Evolutionary conservation across 2,797 vertebrate genomes (phyloP), one percentile per base, ranked within the genome.

Genomic region (Schizothorax lantsangensis): DNA sequence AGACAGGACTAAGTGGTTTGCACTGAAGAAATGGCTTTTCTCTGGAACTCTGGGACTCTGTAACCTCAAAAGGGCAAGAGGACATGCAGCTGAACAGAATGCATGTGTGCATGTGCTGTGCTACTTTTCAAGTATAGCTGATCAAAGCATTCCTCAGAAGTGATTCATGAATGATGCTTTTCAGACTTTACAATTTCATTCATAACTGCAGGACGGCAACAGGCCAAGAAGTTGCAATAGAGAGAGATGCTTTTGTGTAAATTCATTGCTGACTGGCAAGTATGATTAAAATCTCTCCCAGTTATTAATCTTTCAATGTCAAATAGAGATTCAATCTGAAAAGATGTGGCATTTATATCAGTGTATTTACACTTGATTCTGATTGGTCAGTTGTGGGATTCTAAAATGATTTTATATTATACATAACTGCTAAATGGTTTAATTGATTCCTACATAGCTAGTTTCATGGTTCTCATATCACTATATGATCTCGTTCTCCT

Each of bases 1-100:
- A 84, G 59, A 80, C 86, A 64, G 68, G 59, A 74, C 45, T 69
- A 71, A 85, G 49, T 79, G 84, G 47, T 78, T 88, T 83, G 74
- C 59, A 30, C 47, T 77, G 79, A 43, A 71, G 74, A 74, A 87
- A 75, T 75, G 52, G 23, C 64, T 49, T 77, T 81, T 11, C 14
- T 59, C 79, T 74, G 79, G 83, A 88, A 88, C 82, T 47, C 49
- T 72, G 71, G 49, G 36, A 8, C 23, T 62, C 79, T 77, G 33
- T 40, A 87, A 87, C 49, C 83, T 81, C 62, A 23, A 54, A 54
- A 64, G 43, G 78, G 64, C 81, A 64, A 73, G 59, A 72, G 66
- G 54, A 78, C 38, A 62, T 47, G n/a, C 49, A 83, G 75, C 23
- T 45, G 77, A 86, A 81, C 30, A 64, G 47, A 75, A 86, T 8